A percentile compares a stretch with the other conserved stretches of the same genome.
phyloP scores from a whole-genome alignment of 2,888 invertebrate species.

The Neoascia interrupta region DNA sequence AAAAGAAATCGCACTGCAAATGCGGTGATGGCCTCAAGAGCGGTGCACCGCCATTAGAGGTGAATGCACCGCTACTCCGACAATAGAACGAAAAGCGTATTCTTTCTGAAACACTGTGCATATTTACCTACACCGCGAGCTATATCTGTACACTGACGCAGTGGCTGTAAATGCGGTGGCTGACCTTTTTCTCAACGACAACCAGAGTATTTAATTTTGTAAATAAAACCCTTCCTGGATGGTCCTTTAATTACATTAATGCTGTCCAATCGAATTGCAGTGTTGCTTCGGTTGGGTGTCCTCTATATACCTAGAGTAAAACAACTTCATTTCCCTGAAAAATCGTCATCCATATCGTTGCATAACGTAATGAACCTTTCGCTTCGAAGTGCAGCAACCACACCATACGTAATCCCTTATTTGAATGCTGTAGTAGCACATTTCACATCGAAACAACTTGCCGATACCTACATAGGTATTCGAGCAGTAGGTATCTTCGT shows the following conservation, averaged over 20 bases:
- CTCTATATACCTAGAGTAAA: slow-evolving; percentile 13
- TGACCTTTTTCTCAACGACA: background rate
- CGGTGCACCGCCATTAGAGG: slow-evolving; percentile 17
- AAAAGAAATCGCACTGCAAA: too few relatives aligned
- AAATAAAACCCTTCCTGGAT: background rate
- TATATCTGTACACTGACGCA: too few relatives aligned
- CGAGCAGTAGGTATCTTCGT: too few relatives aligned
- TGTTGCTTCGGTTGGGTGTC: background rate
- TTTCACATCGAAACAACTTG: background rate
- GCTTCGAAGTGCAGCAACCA: slow-evolving; percentile 30
- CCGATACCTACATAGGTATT: too few relatives aligned
- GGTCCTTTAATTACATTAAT: slow-evolving; percentile 41
- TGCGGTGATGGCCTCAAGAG: too few relatives aligned
- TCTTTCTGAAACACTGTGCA: background rate
- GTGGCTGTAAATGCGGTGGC: slow-evolving; percentile 16
- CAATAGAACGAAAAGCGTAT: slow-evolving; percentile 18
- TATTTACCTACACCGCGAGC: background rate
- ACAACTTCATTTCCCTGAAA: slow-evolving; percentile 32
- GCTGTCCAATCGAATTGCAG: slow-evolving; percentile 51
- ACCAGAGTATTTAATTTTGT: slow-evolving; percentile 8
- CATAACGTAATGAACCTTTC: slow-evolving; percentile 59
- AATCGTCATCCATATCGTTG: slow-evolving; percentile 47
- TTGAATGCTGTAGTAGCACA: slow-evolving; percentile 24
- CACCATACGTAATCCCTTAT: slow-evolving; percentile 43
- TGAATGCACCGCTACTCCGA: slow-evolving; percentile 22